Conservation (phyloP, 2,888 invertebrate species). For the Andrena dorsata region DNA sequence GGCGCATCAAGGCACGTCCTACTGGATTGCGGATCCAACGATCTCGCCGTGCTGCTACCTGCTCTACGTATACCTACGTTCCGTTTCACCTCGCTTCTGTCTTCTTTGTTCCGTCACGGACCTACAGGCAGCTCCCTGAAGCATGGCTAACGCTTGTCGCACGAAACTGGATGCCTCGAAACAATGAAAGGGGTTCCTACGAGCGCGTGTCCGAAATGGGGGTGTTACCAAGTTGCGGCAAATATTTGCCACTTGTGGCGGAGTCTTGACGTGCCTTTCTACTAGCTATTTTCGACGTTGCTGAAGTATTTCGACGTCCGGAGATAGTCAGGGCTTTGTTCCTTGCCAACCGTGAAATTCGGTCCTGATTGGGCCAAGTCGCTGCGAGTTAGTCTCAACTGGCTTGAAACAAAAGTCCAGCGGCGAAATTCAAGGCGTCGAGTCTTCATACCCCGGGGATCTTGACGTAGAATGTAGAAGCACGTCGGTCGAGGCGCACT, state of each 20-base stretch:
- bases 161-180: no score
- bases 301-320: no score
- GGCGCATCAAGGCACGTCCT: conserved; percentile 84
- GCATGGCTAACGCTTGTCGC: no score
- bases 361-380: no score
- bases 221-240: no score
- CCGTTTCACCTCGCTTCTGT: neutral
- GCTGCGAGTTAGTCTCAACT: neutral
- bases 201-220: no score
- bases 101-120: conserved; percentile 5
- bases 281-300: no score
- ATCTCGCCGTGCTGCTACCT: conserved; percentile 76
- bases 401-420: neutral
- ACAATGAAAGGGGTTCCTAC: no score
- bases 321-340: no score
- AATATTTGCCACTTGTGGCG: no score
- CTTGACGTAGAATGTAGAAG: conserved; percentile 44
- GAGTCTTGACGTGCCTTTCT: no score
- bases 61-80: conserved; percentile 64
- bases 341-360: no score
- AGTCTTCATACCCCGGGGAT: conserved; percentile 1
- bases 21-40: conserved; percentile 83
- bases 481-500: conserved; percentile 28
- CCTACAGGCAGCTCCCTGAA: neutral
- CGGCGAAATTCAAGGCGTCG: neutral